A percentile compares a stretch with the other conserved stretches of the same genome.
Evolutionary conservation across 2,888 invertebrate species (phyloP).

Genomic region (Aleiodes leptofemur): DNA sequence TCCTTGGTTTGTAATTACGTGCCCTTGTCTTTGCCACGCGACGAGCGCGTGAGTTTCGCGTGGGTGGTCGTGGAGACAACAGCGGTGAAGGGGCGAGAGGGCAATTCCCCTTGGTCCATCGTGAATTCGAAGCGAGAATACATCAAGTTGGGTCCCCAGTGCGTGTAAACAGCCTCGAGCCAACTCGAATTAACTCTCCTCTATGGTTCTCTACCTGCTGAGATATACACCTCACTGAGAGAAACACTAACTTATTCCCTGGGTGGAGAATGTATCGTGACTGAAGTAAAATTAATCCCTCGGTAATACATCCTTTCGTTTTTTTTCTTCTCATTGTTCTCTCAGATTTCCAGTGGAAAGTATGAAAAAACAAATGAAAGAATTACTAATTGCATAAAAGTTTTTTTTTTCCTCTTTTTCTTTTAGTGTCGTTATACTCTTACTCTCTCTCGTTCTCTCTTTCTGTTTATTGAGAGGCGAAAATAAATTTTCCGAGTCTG

Average conservation of each 20-base stretch:
- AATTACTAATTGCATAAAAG: constrained; percentile 35
- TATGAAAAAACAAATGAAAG: constrained; percentile 35
- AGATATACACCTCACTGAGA: constrained; percentile 37
- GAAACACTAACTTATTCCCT: constrained; percentile 43
- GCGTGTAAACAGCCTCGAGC: constrained; percentile 64
- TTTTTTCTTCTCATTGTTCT: too few species aligned
- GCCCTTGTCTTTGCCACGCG: too few species aligned
- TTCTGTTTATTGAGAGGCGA: too few species aligned
- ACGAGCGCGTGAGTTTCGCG: constrained; percentile 40
- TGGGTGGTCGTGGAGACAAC: constrained; percentile 57
- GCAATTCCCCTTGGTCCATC: constrained; percentile 15
- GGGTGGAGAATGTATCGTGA: constrained; percentile 13
- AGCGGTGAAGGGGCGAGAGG: constrained; percentile 11
- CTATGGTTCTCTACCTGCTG: constrained; percentile 46
- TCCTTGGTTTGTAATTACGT: too few species aligned
- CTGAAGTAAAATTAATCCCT: too few species aligned
- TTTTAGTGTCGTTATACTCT: too few species aligned
- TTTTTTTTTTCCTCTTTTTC: constrained; percentile 7
- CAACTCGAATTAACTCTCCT: constrained; percentile 60
- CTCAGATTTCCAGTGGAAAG: background rate
- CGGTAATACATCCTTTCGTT: too few species aligned
- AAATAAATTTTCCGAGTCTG: background rate
- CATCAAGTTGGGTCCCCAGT: constrained; percentile 53
- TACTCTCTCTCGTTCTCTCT: too few species aligned
- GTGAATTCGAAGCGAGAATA: constrained; percentile 61